Evolutionary conservation across 2,888 invertebrate genomes (phyloP).

Genomic region (Junonia oenone): DNA sequence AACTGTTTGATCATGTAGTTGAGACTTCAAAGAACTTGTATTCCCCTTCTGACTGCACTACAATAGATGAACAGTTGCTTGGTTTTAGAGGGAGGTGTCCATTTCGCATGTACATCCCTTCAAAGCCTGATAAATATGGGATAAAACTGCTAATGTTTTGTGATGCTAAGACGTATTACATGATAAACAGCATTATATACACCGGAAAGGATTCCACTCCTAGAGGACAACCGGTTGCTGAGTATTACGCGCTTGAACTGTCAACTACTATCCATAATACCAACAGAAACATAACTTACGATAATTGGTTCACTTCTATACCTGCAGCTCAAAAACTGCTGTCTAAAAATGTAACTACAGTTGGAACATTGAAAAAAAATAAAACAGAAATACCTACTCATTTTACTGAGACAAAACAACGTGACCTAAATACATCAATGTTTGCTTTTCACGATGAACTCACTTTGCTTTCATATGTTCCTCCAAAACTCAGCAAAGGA

Average conservation of each 20-base stretch:
- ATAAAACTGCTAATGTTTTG: background rate
- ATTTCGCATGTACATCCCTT: background rate
- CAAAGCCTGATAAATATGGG: background rate
- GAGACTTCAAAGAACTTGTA: conserved; percentile 1
- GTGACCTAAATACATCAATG: background rate
- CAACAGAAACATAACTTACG: too few species aligned
- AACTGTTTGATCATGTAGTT: conserved; percentile 3
- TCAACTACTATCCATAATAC: background rate
- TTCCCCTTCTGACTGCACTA: conserved; percentile 3
- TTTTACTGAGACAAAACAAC: background rate
- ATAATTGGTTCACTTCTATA: conserved; percentile 13
- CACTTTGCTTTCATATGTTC: background rate
- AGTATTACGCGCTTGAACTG: background rate
- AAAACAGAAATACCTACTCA: background rate
- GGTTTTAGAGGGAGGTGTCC: background rate
- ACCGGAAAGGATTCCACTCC: background rate
- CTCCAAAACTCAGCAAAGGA: background rate
- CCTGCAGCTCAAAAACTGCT: conserved; percentile 23
- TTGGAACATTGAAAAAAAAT: conserved; percentile 1
- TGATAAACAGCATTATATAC: background rate
- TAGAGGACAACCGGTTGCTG: background rate
- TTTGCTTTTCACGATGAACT: background rate
- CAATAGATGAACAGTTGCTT: background rate
- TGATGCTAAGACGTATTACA: background rate
- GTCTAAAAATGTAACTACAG: background rate